Evolutionary conservation across 2,797 vertebrate genomes (phyloP).

Genomic region (Pangasius djambal): DNA sequence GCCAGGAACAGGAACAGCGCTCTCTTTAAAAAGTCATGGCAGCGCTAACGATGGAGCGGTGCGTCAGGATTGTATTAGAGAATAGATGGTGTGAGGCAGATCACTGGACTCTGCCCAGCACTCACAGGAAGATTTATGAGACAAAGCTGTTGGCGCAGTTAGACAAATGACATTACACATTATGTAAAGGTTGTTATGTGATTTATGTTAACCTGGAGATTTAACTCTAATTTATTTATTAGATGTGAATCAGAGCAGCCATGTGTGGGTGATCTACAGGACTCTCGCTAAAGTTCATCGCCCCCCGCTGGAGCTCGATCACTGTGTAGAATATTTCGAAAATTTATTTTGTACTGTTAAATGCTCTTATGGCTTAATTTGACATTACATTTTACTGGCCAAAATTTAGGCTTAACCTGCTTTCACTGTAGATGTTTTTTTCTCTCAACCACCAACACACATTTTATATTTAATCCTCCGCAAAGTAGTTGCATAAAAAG

Average conservation of each 20-base stretch:
- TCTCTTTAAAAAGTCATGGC: slow-evolving; percentile 34
- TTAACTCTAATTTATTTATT: slow-evolving; percentile 18
- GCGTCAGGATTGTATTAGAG: slow-evolving; percentile 20
- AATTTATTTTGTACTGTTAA: background rate
- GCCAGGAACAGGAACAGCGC: slow-evolving; percentile 32
- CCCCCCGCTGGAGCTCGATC: background rate
- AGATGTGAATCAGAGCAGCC: background rate
- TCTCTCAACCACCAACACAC: background rate
- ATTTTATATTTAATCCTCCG: background rate
- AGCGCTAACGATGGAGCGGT: slow-evolving; percentile 6
- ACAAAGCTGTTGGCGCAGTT: background rate
- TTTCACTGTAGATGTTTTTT: background rate
- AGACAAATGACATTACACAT: slow-evolving; percentile 10
- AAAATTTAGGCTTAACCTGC: background rate
- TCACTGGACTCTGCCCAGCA: slow-evolving; percentile 15
- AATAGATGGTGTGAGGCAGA: slow-evolving; percentile 12
- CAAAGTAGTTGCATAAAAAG: background rate
- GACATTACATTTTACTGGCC: background rate
- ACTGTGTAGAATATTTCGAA: no score
- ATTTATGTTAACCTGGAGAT: slow-evolving; percentile 26
- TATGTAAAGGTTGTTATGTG: slow-evolving; percentile 16
- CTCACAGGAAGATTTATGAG: slow-evolving; percentile 28
- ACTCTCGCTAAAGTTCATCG: background rate
- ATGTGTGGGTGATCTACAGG: background rate
- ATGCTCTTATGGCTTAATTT: background rate